Evolutionary conservation across 2,888 invertebrate species (phyloP), one percentile per base, ranked within the genome.

Genomic region (Dolomedes plantarius): DNA sequence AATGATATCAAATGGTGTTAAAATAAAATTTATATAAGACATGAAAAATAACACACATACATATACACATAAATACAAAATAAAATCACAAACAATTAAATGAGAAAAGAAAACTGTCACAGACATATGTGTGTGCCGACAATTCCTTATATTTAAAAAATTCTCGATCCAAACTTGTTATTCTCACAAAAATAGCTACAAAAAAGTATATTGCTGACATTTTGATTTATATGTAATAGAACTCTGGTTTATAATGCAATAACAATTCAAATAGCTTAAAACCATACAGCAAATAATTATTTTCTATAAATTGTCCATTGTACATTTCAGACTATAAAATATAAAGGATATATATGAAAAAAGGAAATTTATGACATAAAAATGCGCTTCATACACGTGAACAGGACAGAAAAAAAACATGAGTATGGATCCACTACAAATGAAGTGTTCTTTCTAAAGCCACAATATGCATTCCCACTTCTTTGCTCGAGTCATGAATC

Each of bases 401-500:
- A 41, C 16, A 86, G 28, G 68, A 80, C 73, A 50, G 86, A 86
- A 41, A 86, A 86, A 28, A 86, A 80, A 76, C 80, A 86, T n/a
- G 86, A 86, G 28, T 86, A 86, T n/a, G 80, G 75, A 65, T 86
- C 77, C 11, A 72, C 65, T 29, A 75, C 71, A 72, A 79, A 80
- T 16, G 76, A 78, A 23, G 79, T 67, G 23, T 73, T 69, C 56
- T 69, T 75, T 13, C 69, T 64, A 64, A 79, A 79, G 31, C 76
- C 46, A 36, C 72, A 46, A 29, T 68, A 75, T 27, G 64, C 65
- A 46, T 67, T 75, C 23, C 68, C 27, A 27, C 31, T 36, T 19
- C 64, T 80, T 36, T n/a, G 36, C 46, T 79, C 41, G 85, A 86
- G 86, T 87, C 87, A 86, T 41, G 87, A 69, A 28, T 89, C 89